These are phyloP conservation scores for Anabas testudineus DNA, from an alignment of 2,797 vertebrate genomes.

Conservation along the genomic window DNA sequence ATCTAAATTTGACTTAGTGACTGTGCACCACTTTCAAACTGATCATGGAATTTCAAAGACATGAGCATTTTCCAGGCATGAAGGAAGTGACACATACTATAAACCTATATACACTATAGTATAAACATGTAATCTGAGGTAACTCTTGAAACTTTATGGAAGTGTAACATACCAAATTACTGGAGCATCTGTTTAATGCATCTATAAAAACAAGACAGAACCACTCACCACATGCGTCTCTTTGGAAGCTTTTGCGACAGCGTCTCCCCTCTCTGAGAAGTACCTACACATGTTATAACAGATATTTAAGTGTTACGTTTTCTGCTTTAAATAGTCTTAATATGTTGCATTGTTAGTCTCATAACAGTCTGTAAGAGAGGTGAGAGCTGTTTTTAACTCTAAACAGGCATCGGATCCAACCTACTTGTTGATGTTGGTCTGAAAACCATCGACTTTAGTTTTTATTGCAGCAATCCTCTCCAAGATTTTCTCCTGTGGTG, in stretches of 20 bases:
- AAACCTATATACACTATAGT: too few species aligned
- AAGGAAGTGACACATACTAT: too few species aligned
- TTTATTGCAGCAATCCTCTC: conserved; percentile 90
- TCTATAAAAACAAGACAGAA: background rate
- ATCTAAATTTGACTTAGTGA: too few species aligned
- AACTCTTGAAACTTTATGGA: background rate
- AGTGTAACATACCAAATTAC: background rate
- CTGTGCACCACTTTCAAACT: too few species aligned
- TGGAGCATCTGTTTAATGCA: background rate
- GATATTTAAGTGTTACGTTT: background rate
- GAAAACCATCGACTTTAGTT: conserved; percentile 90
- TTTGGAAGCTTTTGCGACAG: conserved; percentile 93
- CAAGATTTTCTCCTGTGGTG: conserved; percentile 89
- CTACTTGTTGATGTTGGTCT: conserved; percentile 91
- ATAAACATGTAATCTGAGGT: too few species aligned
- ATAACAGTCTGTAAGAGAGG: background rate
- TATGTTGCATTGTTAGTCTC: background rate
- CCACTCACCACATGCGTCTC: conserved; percentile 90
- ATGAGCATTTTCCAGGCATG: too few species aligned
- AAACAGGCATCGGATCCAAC: conserved; percentile 1
- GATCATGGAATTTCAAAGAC: too few species aligned
- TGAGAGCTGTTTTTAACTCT: background rate
- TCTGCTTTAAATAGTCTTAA: background rate
- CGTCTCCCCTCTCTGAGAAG: conserved; percentile 91
- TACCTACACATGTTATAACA: conserved; percentile 78